phyloP scores from a whole-genome alignment of 1,140 invertebrate genomes.

The Drosophila subobscura region DNA sequence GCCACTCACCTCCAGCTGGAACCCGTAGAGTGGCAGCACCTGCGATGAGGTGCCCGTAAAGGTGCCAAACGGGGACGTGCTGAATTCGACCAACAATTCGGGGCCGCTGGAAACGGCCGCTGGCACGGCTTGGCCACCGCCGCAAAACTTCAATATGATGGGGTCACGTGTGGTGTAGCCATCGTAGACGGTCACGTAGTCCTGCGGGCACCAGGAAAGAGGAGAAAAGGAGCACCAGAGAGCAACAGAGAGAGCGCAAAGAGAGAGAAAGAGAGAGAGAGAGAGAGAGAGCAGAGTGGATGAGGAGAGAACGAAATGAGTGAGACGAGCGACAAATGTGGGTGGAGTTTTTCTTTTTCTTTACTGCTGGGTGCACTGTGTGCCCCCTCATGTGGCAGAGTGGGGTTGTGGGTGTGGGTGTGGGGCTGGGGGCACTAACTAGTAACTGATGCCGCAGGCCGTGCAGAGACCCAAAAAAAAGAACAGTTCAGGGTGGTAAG shows the following conservation, averaged over 20 bases:
- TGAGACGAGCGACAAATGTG: slow-evolving; percentile 70
- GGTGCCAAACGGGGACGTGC: slow-evolving; percentile 94
- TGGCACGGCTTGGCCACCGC: slow-evolving; percentile 92
- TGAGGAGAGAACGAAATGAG: slow-evolving; percentile 76
- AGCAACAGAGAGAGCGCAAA: slow-evolving; percentile 13
- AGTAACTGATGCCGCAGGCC: slow-evolving; percentile 45
- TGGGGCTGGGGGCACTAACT: background rate
- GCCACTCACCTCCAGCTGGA: slow-evolving; percentile 92
- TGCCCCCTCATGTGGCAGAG: too few species aligned
- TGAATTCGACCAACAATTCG: slow-evolving; percentile 94
- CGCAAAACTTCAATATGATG: slow-evolving; percentile 94
- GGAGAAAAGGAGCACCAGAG: slow-evolving; percentile 12
- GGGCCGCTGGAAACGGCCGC: slow-evolving; percentile 92
- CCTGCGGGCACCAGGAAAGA: slow-evolving; percentile 83
- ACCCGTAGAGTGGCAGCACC: slow-evolving; percentile 91
- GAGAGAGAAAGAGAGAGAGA: slow-evolving; percentile 9
- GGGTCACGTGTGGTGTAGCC: slow-evolving; percentile 94
- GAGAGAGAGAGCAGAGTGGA: slow-evolving; percentile 53
- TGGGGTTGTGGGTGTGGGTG: too few species aligned
- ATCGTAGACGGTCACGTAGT: slow-evolving; percentile 95
- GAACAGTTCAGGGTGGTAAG: background rate
- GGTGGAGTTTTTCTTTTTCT: slow-evolving; percentile 35
- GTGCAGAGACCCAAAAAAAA: slow-evolving; percentile 17
- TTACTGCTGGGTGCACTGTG: too few species aligned
- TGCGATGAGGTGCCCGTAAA: slow-evolving; percentile 90